Percentiles rank a stretch among this genome's conserved stretches.
Conservation (phyloP, 2,113 vertebrate genomes). For the Macaca fascicularis region DNA sequence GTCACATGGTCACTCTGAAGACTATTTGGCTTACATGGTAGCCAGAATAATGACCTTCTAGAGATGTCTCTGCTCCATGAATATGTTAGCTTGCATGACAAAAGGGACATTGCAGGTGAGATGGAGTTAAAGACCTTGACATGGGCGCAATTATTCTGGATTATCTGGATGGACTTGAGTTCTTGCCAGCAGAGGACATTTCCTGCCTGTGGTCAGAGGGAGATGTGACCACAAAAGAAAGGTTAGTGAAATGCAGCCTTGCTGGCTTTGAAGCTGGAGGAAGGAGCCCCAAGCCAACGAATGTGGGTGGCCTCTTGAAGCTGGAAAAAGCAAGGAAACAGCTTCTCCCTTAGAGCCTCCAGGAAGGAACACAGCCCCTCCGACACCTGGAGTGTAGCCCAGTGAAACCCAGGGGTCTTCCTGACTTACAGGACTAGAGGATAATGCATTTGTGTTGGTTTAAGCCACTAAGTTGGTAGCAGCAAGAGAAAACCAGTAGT, state of each 20-base stretch:
- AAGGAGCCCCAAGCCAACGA: not conserved
- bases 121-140: not conserved
- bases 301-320: not conserved
- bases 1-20: not conserved
- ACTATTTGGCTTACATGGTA: not conserved
- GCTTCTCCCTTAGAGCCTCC: not conserved
- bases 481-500: not conserved
- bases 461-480: not conserved
- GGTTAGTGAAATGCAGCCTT: not conserved
- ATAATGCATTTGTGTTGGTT: not conserved
- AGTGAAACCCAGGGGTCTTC: not conserved
- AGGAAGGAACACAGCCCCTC: not conserved
- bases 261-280: not conserved
- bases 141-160: not conserved
- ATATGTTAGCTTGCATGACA: not conserved
- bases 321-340: not conserved
- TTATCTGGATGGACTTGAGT: not conserved
- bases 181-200: not conserved
- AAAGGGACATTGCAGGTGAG: not conserved
- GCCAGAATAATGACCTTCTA: not conserved
- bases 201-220: not conserved
- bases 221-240: not conserved
- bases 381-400: not conserved
- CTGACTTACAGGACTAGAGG: not conserved
- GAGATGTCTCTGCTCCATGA: not conserved